Base-by-base conservation (phyloP, 2,113 vertebrate species). In the Amazona vittata region DNA sequence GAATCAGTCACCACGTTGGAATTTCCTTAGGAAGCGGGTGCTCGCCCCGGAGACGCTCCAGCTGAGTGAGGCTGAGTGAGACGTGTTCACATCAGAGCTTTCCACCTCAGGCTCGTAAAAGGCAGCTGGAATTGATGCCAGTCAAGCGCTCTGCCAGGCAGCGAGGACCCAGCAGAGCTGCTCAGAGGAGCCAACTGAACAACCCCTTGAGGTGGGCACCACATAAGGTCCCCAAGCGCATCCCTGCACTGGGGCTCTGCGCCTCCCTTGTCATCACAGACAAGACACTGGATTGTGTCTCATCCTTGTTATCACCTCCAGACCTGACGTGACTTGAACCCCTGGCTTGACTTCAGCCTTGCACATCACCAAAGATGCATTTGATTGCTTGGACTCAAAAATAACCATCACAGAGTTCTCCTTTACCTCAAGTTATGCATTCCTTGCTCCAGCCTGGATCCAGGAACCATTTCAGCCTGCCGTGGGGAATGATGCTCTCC, bases 1-100 rank as follows among this genome's bases (percentile, higher is more conserved):
- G 65, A 81, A 49, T 87, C 75, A 84, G 44, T 94, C 75, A 78
- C 55, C 46, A 41, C n/a, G n/a, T n/a, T 96, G 85, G 85, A 88
- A 96, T 94, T 95, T 95, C 94, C 94, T 95, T 94, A 69, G 86
- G 89, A 96, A 92, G 65, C 13, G 1, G 29, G 53, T 12, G 33
- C 49, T 81, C 3, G 15, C n/a, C 82, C 53, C 5, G 1, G 55
- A 85, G 70, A 79, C 46, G 35, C 49, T 49, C 25, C 1, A 20
- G 37, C 65, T 68, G 47, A 2, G 1, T 7, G 31, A 83, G 41
- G 37, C 65, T 68, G 47, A 2, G 1, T 7, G 31, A 83, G 41
- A 41, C 65, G 5, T 2, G 52, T 63, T 89, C 68, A 62, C 69
- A 63, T 22, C 81, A 44, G 73, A 35, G 49, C 37, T 29, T 53